A percentile compares a stretch with the other conserved stretches of the same genome.
Conservation (phyloP, 2,113 vertebrate species). For the Jaculus jaculus region DNA sequence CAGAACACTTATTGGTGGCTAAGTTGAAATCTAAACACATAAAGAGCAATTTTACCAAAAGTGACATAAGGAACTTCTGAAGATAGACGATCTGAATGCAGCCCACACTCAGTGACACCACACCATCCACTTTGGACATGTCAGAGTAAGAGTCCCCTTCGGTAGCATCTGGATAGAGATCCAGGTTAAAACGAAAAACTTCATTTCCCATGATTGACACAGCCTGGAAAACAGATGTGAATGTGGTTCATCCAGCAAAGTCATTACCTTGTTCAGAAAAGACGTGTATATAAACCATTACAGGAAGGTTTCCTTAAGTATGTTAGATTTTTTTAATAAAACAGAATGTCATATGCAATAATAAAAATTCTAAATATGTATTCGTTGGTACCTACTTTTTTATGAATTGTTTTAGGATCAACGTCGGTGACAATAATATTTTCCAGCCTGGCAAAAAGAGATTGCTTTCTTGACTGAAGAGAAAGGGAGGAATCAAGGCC, state of each 20-base stretch:
- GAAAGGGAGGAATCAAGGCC: slow-evolving; percentile 92
- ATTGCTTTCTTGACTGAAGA: slow-evolving; percentile 89
- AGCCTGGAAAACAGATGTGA: slow-evolving; percentile 85
- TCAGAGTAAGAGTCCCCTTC: slow-evolving; percentile 91
- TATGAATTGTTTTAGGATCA: slow-evolving; percentile 91
- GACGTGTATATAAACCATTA: slow-evolving; percentile 26
- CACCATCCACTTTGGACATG: slow-evolving; percentile 93
- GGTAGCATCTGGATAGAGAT: slow-evolving; percentile 90
- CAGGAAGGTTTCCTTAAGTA: not conserved
- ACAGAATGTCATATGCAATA: not conserved
- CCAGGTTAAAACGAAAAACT: slow-evolving; percentile 95
- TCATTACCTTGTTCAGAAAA: not conserved
- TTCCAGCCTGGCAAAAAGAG: slow-evolving; percentile 91
- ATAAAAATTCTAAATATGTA: slow-evolving; percentile 46
- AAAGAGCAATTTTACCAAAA: slow-evolving; percentile 89
- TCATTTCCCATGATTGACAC: slow-evolving; percentile 97
- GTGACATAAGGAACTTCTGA: slow-evolving; percentile 94
- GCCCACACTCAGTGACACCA: slow-evolving; percentile 90
- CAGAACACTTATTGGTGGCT: not conserved
- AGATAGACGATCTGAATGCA: slow-evolving; percentile 97
- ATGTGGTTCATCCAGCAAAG: not conserved
- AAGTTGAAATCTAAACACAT: not conserved
- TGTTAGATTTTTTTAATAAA: slow-evolving; percentile 35
- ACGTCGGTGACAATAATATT: slow-evolving; percentile 94
- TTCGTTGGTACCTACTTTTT: slow-evolving; percentile 86